Percentiles rank a stretch among this genome's conserved stretches.
These are phyloP conservation scores for Biston stratarius DNA, from an alignment of 2,888 invertebrate genomes.

Conservation along the genomic window DNA sequence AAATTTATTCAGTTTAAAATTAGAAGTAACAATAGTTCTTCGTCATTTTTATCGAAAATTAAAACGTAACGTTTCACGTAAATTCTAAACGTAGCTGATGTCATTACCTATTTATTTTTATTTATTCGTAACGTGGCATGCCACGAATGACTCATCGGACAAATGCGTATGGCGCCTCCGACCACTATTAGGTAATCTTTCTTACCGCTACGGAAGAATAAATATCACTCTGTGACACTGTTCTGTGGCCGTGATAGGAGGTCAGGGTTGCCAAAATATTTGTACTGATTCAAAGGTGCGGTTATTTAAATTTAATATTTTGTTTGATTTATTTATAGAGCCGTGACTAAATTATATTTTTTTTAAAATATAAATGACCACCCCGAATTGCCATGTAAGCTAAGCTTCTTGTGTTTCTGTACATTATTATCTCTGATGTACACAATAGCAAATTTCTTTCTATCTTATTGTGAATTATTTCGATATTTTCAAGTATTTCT, in stretches of 20 bases:
- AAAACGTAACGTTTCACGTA: background rate
- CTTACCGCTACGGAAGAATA: constrained; percentile 46
- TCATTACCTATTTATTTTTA: constrained; percentile 18
- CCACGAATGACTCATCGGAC: constrained; percentile 33
- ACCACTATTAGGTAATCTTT: constrained; percentile 27
- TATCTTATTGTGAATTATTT: no score
- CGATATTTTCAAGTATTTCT: no score
- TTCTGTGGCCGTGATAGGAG: constrained; percentile 39
- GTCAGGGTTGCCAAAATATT: constrained; percentile 54
- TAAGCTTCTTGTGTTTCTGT: no score
- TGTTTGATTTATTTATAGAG: constrained; percentile 7
- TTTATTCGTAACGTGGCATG: background rate
- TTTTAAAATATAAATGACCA: no score
- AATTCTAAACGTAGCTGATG: constrained; percentile 14
- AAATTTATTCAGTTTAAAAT: no score
- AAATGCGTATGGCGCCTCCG: constrained; percentile 32
- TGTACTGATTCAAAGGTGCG: constrained; percentile 30
- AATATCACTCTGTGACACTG: constrained; percentile 51
- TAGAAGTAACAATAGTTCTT: background rate
- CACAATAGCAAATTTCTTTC: no score
- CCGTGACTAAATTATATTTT: no score
- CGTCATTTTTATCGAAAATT: background rate
- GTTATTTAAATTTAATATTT: constrained; percentile 4
- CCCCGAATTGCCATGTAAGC: no score
- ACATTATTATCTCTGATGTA: no score